phyloP scores from a whole-genome alignment of 2,797 vertebrate genomes.

The Cossypha dichroa region DNA sequence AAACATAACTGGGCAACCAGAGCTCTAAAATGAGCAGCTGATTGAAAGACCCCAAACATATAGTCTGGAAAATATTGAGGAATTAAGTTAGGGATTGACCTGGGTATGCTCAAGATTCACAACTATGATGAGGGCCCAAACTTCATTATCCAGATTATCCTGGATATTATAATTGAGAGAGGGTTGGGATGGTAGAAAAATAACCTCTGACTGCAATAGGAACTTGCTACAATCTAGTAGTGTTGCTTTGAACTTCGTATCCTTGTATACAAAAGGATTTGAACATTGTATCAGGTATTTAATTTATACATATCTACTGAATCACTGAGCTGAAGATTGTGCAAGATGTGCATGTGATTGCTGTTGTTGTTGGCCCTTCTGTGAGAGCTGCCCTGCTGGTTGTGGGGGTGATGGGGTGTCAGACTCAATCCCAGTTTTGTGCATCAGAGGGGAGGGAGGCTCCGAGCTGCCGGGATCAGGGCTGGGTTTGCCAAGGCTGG shows the following conservation, averaged over 20 bases:
- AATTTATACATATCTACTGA: background rate
- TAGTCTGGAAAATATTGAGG: background rate
- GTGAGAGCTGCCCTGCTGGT: background rate
- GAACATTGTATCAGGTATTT: background rate
- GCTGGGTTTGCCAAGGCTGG: background rate
- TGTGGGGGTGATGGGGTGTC: background rate
- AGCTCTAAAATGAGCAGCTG: background rate
- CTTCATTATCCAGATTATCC: background rate
- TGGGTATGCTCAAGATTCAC: background rate
- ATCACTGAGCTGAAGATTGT: background rate
- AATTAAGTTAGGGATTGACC: background rate
- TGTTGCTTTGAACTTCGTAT: background rate
- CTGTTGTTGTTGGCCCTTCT: background rate
- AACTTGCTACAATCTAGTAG: fast-evolving
- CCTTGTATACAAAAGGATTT: background rate
- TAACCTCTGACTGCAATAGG: background rate
- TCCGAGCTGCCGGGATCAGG: background rate
- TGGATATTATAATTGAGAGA: background rate
- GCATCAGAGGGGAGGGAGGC: background rate
- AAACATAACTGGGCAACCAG: background rate
- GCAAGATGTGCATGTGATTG: background rate
- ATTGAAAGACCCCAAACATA: fast-evolving
- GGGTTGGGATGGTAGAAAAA: background rate
- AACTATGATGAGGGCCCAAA: background rate
- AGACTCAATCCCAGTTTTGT: background rate